Evolutionary conservation across 2,797 vertebrate genomes (phyloP).

Genomic region (Acanthopagrus latus): DNA sequence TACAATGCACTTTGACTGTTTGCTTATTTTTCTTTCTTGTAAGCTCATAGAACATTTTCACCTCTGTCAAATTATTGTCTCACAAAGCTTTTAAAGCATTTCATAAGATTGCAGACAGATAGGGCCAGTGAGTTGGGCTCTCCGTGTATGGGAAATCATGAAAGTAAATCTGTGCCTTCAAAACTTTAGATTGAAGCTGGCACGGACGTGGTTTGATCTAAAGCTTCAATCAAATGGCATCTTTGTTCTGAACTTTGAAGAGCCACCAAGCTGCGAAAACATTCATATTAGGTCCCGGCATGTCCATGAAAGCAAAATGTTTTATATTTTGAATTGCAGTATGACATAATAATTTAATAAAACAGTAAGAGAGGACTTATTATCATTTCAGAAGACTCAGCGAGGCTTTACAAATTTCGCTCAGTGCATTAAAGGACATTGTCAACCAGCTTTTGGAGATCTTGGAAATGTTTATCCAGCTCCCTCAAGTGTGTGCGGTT

Average conservation of each 20-base stretch:
- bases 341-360: slow-evolving; percentile 12
- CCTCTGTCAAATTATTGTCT: slow-evolving; percentile 45
- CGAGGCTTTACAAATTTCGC: slow-evolving; percentile 3
- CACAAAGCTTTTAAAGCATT: slow-evolving; percentile 38
- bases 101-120: slow-evolving; percentile 42
- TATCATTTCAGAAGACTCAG: slow-evolving; percentile 18
- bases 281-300: neutral
- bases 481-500: neutral
- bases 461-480: slow-evolving; percentile 25
- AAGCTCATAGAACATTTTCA: slow-evolving; percentile 23
- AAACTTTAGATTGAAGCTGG: slow-evolving; percentile 50
- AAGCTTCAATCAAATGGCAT: slow-evolving; percentile 42
- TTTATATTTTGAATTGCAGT: neutral
- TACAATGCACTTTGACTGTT: slow-evolving; percentile 21
- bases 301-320: neutral
- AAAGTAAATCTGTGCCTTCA: slow-evolving; percentile 47
- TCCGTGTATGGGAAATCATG: slow-evolving; percentile 23
- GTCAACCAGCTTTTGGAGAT: slow-evolving; percentile 29
- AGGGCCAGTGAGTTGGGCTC: slow-evolving; percentile 4
- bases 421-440: slow-evolving; percentile 7
- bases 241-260: slow-evolving; percentile 32
- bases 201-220: slow-evolving; percentile 42
- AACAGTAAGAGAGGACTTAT: slow-evolving; percentile 18
- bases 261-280: slow-evolving; percentile 7
- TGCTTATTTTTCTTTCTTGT: slow-evolving; percentile 31